These are phyloP conservation scores for Drosophila sturtevanti DNA, from an alignment of 1,140 invertebrate species.

Conservation along the genomic window DNA sequence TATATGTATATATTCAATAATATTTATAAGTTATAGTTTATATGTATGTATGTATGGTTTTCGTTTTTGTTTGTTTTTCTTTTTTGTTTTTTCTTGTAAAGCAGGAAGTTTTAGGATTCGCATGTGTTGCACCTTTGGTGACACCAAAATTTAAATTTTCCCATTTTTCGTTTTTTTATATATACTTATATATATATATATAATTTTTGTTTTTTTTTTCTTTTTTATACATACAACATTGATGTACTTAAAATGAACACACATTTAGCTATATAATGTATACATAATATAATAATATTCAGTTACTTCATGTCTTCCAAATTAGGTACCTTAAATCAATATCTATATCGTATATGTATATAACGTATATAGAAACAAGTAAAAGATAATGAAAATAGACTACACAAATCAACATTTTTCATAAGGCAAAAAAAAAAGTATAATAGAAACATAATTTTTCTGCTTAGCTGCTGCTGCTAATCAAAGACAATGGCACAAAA, in stretches of 20 bases:
- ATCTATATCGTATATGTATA: not conserved
- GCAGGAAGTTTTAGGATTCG: constrained; percentile 81
- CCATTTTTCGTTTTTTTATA: constrained; percentile 10
- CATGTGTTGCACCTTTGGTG: constrained; percentile 72
- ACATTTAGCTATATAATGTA: constrained; percentile 79
- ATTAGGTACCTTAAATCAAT: constrained; percentile 33
- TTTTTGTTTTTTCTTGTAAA: constrained; percentile 59
- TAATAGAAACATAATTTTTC: constrained; percentile 36
- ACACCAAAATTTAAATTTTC: constrained; percentile 46
- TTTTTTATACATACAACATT: constrained; percentile 72
- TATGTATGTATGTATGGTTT: constrained; percentile 56
- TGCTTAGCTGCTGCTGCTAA: constrained; percentile 30
- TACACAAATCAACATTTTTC: constrained; percentile 26
- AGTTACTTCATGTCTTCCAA: constrained; percentile 75
- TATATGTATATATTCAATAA: constrained; percentile 47
- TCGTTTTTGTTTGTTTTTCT: constrained; percentile 30
- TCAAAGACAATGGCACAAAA: constrained; percentile 69
- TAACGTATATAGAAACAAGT: constrained; percentile 64
- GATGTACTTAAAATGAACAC: constrained; percentile 78
- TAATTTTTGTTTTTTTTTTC: constrained; percentile 47
- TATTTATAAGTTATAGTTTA: constrained; percentile 56
- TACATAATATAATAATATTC: constrained; percentile 73
- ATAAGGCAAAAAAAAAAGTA: not conserved
- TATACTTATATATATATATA: constrained; percentile 37
- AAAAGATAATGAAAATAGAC: constrained; percentile 30